These are phyloP conservation scores for Drepana arcuata DNA, from an alignment of 1,140 invertebrate genomes.

Conservation along the genomic window DNA sequence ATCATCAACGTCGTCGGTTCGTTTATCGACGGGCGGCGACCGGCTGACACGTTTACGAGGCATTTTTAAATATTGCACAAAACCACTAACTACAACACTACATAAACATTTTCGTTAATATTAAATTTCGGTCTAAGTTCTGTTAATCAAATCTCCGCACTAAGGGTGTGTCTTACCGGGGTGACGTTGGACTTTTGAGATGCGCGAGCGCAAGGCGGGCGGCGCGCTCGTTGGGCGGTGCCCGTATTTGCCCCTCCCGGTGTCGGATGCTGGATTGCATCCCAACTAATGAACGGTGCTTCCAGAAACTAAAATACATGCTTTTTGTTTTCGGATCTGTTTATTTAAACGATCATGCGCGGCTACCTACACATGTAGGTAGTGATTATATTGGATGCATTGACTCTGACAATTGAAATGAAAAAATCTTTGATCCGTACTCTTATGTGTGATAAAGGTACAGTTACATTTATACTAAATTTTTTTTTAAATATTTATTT, in stretches of 20 bases:
- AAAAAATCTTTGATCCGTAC: no score
- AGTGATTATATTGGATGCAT: no score
- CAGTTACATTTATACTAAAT: no score
- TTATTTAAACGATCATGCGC: no score
- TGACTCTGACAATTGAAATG: no score
- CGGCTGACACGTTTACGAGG: constrained; percentile 48
- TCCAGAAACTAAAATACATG: constrained; percentile 4
- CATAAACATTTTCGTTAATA: constrained; percentile 9
- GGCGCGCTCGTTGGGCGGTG: constrained; percentile 42
- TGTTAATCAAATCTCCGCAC: not conserved
- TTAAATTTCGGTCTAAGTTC: not conserved
- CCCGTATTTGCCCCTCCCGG: constrained; percentile 43
- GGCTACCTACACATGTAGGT: no score
- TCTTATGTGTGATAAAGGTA: no score
- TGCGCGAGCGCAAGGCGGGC: constrained; percentile 53
- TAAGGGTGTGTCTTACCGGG: constrained; percentile 24
- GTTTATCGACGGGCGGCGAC: constrained; percentile 38
- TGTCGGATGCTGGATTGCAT: constrained; percentile 26
- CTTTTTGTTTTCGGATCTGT: not conserved
- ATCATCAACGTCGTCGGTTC: constrained; percentile 40
- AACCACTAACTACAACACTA: constrained; percentile 14
- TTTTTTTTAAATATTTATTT: no score
- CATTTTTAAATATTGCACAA: constrained; percentile 35
- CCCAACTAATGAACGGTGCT: constrained; percentile 29
- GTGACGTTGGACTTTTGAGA: constrained; percentile 28